Base-by-base conservation (phyloP, 2,113 vertebrate genomes). In the Mormoops blainvillei region DNA sequence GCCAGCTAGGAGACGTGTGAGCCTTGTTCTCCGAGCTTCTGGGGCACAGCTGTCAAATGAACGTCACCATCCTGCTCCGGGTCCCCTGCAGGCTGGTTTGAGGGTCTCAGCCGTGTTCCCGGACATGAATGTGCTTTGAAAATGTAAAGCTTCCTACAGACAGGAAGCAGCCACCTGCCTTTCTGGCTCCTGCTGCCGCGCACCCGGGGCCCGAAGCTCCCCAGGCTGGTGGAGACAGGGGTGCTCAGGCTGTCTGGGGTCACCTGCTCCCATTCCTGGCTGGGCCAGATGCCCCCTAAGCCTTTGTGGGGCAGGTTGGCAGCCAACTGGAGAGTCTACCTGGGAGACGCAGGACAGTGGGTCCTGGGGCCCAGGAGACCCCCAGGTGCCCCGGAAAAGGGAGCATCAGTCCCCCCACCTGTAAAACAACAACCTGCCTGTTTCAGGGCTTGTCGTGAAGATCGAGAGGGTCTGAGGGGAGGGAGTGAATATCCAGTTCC, bases 41-140 rank as follows among this genome's bases (percentile, higher is more conserved):
- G 43, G n/a, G 54, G 14, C 1, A 1, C 68, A 12, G 12, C 50
- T 18, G 28, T 31, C 15, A 20, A 1, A 20, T 0, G 1, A 45
- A 15, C 7, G 0, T 2, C 5, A 12, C 14, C 1, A 2, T 20
- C 50, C 36, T 9, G 24, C 26, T 36, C 33, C 0, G 33, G 38
- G 5, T n/a, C 24, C 94, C 24, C 20, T 11, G 4, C 15, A 45
- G 24, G 19, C 56, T 19, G 24, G 24, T 48, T 7, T 56, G 63
- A 71, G 78, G 24, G 45, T 14, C 38, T 74, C 45, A 18, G 36
- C 15, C 36, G 5, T 31, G 26, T 61, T 70, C 31, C 54, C 2
- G 33, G 45, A 24, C 16, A 48, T 2, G 14, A 67, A 58, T 0
- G 0, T 43, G 41, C 50, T 76, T 28, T 38, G 36, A 48, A 63